Evolutionary conservation across 1,140 invertebrate species (phyloP).

Genomic region (Caenorhabditis briggsae): DNA sequence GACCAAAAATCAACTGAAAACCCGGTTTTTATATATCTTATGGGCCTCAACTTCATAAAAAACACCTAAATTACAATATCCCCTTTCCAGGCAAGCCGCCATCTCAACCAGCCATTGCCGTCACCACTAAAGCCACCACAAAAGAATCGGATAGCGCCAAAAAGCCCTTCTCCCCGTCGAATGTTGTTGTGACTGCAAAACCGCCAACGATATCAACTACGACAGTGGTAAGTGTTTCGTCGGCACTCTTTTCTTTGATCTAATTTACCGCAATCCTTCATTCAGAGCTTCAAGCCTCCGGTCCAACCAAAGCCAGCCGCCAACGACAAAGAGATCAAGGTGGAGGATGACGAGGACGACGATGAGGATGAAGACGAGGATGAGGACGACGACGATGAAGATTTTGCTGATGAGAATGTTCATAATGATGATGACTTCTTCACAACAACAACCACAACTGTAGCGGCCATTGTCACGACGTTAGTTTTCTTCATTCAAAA

Average conservation of each 20-base stretch:
- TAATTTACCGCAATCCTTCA: slow-evolving; percentile 44
- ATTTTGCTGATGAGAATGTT: slow-evolving; percentile 48
- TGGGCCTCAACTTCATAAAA: too few species aligned
- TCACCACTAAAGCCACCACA: not conserved
- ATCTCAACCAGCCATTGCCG: not conserved
- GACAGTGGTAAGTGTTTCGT: slow-evolving; percentile 1
- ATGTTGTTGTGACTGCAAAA: slow-evolving; percentile 36
- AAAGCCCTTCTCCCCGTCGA: slow-evolving; percentile 3
- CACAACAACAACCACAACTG: slow-evolving; percentile 9
- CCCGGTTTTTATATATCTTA: too few species aligned
- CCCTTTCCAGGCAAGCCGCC: slow-evolving; percentile 36
- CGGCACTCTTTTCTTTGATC: slow-evolving; percentile 26
- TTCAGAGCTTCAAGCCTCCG: slow-evolving; percentile 52
- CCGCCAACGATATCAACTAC: slow-evolving; percentile 34
- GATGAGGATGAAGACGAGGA: slow-evolving; percentile 40
- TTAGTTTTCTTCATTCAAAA: not conserved
- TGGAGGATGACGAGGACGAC: slow-evolving; percentile 40
- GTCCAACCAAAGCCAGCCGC: slow-evolving; percentile 42
- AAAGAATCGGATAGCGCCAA: slow-evolving; percentile 12
- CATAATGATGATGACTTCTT: slow-evolving; percentile 53
- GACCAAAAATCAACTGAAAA: too few species aligned
- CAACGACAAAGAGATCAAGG: slow-evolving; percentile 49
- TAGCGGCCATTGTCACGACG: not conserved
- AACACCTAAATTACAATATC: not conserved
- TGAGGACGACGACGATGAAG: slow-evolving; percentile 39